These are phyloP conservation scores for Dione juno DNA, from an alignment of 2,888 invertebrate species.

Conservation along the genomic window DNA sequence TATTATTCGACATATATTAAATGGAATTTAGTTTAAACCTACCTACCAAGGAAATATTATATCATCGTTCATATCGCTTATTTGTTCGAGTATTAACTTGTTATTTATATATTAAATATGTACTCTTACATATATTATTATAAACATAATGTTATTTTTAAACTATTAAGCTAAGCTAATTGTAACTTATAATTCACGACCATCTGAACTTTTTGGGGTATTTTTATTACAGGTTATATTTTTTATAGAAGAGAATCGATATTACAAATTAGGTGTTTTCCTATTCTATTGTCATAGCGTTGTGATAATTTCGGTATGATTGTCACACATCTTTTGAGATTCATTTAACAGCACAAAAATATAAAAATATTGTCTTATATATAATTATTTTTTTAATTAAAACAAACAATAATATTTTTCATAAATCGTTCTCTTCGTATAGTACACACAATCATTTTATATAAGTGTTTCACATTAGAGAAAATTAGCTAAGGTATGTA, in stretches of 20 bases:
- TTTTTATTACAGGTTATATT: too few relatives aligned
- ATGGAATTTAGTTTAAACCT: neutral
- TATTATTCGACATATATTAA: neutral
- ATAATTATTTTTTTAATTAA: neutral
- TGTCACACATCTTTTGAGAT: neutral
- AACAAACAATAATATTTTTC: neutral
- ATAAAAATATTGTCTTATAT: neutral
- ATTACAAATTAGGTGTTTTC: neutral
- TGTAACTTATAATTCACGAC: too few relatives aligned
- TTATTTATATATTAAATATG: neutral
- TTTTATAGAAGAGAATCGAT: neutral
- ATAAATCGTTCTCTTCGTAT: neutral
- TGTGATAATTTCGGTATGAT: neutral
- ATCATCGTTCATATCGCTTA: neutral
- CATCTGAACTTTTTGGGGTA: too few relatives aligned
- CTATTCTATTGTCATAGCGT: neutral
- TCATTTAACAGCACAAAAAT: neutral
- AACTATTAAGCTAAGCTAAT: neutral
- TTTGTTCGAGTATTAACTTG: neutral
- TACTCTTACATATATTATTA: neutral
- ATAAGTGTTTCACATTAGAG: neutral
- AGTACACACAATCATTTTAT: neutral
- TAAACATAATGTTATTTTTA: neutral
- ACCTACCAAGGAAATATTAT: too few relatives aligned
- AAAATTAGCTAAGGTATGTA: neutral